Evolutionary conservation across 1,140 invertebrate species (phyloP).

Genomic region (Physella acuta): DNA sequence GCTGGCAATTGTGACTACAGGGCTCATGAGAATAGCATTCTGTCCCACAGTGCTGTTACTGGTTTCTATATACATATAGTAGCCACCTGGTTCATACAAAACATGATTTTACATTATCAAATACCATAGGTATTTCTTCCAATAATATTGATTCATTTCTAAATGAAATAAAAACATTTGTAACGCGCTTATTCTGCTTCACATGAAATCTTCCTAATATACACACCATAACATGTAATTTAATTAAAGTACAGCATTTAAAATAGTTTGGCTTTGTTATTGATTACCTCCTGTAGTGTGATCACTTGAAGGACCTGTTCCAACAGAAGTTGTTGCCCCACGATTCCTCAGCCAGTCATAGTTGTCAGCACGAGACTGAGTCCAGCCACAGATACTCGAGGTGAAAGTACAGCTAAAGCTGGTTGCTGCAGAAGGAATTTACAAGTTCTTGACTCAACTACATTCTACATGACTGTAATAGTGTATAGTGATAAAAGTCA

Average conservation of each 20-base stretch:
- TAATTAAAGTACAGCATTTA: too few relatives aligned
- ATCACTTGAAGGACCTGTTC: conserved; percentile 43
- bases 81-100: conserved; percentile 8
- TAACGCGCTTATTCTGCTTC: too few relatives aligned
- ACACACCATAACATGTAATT: too few relatives aligned
- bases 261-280: too few relatives aligned
- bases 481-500: too few relatives aligned
- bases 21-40: conserved; percentile 67
- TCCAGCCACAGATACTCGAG: conserved; percentile 51
- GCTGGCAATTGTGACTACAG: conserved; percentile 20
- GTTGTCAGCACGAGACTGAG: conserved; percentile 43
- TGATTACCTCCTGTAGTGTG: conserved; percentile 52
- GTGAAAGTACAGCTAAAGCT: conserved; percentile 43
- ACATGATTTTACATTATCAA: too few relatives aligned
- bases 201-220: too few relatives aligned
- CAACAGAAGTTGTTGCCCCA: conserved; percentile 34
- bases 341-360: conserved; percentile 48
- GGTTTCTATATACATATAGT: conserved; percentile 19
- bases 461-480: too few relatives aligned
- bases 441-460: too few relatives aligned
- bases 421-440: conserved; percentile 38
- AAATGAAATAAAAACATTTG: too few relatives aligned
- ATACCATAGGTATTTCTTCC: too few relatives aligned
- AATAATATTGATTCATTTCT: too few relatives aligned
- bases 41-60: neutral